Evolutionary conservation across 2,113 vertebrate species (phyloP).

Genomic region (Sitta europaea): DNA sequence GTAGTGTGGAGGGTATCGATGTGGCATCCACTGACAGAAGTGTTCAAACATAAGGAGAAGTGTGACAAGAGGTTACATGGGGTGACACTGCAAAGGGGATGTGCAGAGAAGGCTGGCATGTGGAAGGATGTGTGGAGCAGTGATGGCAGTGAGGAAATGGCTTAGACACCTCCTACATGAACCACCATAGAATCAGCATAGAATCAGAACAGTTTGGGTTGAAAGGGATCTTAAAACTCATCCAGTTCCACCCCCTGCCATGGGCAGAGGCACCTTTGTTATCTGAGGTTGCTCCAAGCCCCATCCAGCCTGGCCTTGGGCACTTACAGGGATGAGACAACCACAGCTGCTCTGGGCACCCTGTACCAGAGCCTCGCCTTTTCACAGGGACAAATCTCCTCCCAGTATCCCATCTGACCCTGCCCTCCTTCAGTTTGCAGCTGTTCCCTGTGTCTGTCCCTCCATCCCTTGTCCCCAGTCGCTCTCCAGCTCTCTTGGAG

Average conservation of each 20-base stretch:
- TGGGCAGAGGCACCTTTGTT: neutral
- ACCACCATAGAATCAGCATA: rapidly evolving
- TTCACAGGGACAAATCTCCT: neutral
- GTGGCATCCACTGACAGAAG: neutral
- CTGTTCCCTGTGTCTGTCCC: neutral
- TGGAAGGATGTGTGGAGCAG: neutral
- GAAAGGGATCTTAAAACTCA: neutral
- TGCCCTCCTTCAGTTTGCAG: neutral
- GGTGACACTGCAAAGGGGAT: neutral
- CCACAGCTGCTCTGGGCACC: neutral
- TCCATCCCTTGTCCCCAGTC: neutral
- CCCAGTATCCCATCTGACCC: no score
- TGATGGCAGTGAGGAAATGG: neutral
- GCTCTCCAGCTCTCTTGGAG: neutral
- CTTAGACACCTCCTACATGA: rapidly evolving
- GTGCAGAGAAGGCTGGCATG: neutral
- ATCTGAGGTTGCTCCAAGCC: neutral
- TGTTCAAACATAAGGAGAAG: neutral
- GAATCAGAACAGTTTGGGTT: neutral
- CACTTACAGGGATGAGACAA: neutral
- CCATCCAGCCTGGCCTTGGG: rapidly evolving
- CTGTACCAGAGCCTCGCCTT: neutral
- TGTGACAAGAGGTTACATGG: rapidly evolving
- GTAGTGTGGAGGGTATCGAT: neutral
- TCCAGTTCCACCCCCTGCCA: neutral